Conservation (phyloP, 1,140 invertebrate genomes). For the Lordiphosa collinella region DNA sequence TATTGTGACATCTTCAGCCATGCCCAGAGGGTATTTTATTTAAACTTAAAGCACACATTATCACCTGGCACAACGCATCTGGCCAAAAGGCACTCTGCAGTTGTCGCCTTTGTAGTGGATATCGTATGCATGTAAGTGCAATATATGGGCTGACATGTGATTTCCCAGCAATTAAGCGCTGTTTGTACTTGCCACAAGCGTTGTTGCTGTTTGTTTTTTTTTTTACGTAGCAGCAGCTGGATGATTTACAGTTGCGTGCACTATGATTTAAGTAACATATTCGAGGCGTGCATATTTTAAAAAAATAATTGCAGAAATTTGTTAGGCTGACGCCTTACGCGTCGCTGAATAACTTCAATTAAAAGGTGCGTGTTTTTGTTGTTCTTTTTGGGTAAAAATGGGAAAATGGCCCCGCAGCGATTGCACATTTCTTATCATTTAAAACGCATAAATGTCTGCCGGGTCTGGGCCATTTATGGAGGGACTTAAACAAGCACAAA, state of each 20-base stretch:
- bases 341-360: no score
- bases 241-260: conserved; percentile 46
- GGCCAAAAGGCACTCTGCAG: neutral
- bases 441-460: conserved; percentile 56
- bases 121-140: neutral
- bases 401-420: conserved; percentile 27
- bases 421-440: conserved; percentile 66
- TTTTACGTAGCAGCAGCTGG: conserved; percentile 2
- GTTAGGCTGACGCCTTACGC: neutral
- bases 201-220: conserved; percentile 18
- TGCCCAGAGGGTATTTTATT: neutral
- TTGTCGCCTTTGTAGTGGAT: neutral
- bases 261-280: conserved; percentile 42
- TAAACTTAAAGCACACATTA: conserved; percentile 3
- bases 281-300: neutral
- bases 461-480: conserved; percentile 46
- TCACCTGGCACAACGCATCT: conserved; percentile 6
- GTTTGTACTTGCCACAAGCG: conserved; percentile 34
- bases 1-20: neutral
- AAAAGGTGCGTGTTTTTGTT: neutral
- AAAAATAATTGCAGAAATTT: conserved; percentile 29
- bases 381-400: conserved; percentile 9
- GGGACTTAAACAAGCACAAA: conserved; percentile 5
- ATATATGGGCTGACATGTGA: conserved; percentile 48
- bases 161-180: conserved; percentile 56